Evolutionary conservation across 1,140 invertebrate species (phyloP), one percentile per base, ranked within the genome.

Genomic region (Caenorhabditis brenneri): DNA sequence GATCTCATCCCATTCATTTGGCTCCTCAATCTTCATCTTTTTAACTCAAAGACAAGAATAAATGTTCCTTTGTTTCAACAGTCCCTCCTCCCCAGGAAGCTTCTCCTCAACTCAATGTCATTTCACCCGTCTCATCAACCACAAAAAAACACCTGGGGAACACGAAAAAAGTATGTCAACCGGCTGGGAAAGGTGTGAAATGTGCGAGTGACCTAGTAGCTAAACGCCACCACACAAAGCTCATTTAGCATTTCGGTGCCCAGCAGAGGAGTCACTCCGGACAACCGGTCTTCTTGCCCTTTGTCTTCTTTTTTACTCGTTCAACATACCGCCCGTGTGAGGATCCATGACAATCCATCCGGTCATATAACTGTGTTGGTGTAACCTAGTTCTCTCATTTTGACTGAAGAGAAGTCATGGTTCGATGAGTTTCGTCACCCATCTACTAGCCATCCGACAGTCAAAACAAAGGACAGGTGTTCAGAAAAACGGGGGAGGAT

Each of bases 301-400:
- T 74, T 74, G 65, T 74, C n/a, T n/a, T n/a, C n/a, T 29, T 74
- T 42, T 74, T 36, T 55, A 55, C 24, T 29, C 53, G 53, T 55
- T 55, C 53, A 55, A 27, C 53, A n/a, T 55, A 55, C 36, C 65
- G 65, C 65, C 24, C 0, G 19, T 42, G 39, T 12, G 19, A 27
- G 65, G 36, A 74, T 74, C 65, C 65, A 74, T 74, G 65, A 74
- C 65, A 33, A 42, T 74, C 65, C 65, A 74, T 74, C 65, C 65
- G 65, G 65, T 74, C 65, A 74, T 74, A 74, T 74, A 74, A 74
- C 65, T 74, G 65, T 74, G 65, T 74, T 74, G 65, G 65, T 42
- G 65, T 74, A 74, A 74, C 65, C 65, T 31, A 74, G 65, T 74
- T 74, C 65, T 42, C 65, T 74, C 29, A 74, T 74, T 74, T 42